Evolutionary conservation across 2,113 vertebrate genomes (phyloP), one percentile per base, ranked within the genome.

Genomic region (Jaculus jaculus): DNA sequence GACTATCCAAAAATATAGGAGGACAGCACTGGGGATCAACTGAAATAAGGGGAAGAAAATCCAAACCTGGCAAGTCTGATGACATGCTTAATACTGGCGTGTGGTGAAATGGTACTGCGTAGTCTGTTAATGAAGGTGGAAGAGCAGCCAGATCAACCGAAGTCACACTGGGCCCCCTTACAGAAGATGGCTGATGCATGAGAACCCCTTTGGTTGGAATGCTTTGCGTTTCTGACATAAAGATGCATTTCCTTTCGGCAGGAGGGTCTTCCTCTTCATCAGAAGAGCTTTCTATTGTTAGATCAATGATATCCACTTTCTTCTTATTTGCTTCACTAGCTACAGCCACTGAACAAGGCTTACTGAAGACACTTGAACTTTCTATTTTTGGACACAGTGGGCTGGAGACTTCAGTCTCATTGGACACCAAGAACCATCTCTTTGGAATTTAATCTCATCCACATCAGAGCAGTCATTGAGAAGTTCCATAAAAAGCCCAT

Each of bases 371-470:
- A 58, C 18, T 13, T 73, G 72, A 78, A n/a, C 47, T 47, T 47
- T 47, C 42, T 47, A 47, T 47, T 23, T 99, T 99, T 88, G 98
- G 96, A 92, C 98, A 97, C 3, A 98, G 98, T 30, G 98, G 97
- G 88, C 98, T 98, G 65, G 99, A 98, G n/a, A 99, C 98, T 97
- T 99, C 95, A 99, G 99, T 98, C 99, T 99, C 99, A 99, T 99
- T 60, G 99, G 99, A 94, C 99, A 99, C 99, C 99, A 99, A 20
- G 99, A 99, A 17, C 99, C 99, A 72, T 99, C 99, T 96, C 99
- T 99, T 94, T 99, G 99, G 97, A 99, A 99, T 97, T 99, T 99
- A 91, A 99, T 99, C 97, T 99, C 99, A 96, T 99, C 99, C 80
- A 99, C 99, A 95, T 99, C 99, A 10, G 99, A 99, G 97, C 99